Evolutionary conservation across 2,113 vertebrate species (phyloP).

Genomic region (Pionites leucogaster): DNA sequence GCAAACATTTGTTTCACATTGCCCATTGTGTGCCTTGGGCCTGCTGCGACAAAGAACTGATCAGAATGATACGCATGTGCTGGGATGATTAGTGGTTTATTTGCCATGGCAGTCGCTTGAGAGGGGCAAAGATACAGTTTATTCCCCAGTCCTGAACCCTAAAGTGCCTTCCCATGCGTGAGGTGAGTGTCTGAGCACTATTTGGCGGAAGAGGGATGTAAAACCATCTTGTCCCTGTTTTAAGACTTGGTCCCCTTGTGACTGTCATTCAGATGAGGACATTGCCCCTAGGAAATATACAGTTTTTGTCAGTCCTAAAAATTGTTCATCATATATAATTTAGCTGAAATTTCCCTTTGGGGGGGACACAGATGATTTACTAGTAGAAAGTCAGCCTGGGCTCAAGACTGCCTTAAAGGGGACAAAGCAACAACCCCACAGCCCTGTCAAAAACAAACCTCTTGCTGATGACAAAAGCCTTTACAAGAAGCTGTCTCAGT

Average conservation of each 20-base stretch:
- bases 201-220: background rate
- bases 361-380: slow-evolving; percentile 1
- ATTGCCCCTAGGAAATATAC: background rate
- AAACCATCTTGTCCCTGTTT: background rate
- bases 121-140: background rate
- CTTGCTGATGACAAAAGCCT: background rate
- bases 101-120: background rate
- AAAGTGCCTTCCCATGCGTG: background rate
- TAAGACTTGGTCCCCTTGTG: background rate
- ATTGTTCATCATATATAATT: slow-evolving; percentile 9
- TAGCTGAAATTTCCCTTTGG: background rate
- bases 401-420: background rate
- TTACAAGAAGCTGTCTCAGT: background rate
- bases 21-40: background rate
- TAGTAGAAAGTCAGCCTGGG: background rate
- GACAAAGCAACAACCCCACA: background rate
- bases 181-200: background rate
- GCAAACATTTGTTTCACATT: background rate
- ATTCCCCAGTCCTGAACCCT: background rate
- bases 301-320: slow-evolving; percentile 3
- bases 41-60: background rate
- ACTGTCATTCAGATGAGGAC: slow-evolving; percentile 4
- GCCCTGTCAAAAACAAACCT: background rate
- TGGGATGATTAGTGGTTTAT: background rate
- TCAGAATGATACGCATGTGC: background rate